These are phyloP conservation scores for Andrena chrysosceles DNA, from an alignment of 2,888 invertebrate genomes.

Conservation along the genomic window DNA sequence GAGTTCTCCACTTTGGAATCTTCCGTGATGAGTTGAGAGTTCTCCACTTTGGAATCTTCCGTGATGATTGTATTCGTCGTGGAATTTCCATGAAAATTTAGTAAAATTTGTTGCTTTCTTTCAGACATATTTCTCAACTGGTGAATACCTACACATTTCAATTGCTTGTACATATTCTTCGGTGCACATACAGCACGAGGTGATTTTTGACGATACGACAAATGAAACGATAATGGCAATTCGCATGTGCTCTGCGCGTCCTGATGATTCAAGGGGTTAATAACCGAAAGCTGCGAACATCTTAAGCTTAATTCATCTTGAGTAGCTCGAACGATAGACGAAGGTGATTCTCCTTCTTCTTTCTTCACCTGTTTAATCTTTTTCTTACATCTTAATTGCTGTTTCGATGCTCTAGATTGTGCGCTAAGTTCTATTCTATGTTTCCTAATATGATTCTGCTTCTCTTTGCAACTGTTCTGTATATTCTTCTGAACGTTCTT, in stretches of 20 bases:
- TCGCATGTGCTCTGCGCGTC: constrained; percentile 16
- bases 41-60: constrained; percentile 21
- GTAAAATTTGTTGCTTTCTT: constrained; percentile 35
- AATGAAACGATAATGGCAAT: constrained; percentile 27
- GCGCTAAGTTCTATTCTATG: constrained; percentile 28
- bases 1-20: constrained; percentile 13
- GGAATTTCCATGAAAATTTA: constrained; percentile 34
- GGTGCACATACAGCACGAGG: constrained; percentile 7
- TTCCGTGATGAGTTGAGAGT: constrained; percentile 20
- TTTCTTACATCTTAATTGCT: constrained; percentile 26
- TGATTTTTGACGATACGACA: constrained; percentile 31
- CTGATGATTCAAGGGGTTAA: constrained; percentile 32
- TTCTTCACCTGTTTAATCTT: constrained; percentile 12
- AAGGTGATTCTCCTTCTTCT: constrained; percentile 13
- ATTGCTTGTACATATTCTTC: constrained; percentile 32
- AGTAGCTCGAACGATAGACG: constrained; percentile 16
- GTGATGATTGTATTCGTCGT: constrained; percentile 20
- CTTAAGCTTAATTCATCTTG: constrained; percentile 30
- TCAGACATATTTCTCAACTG: constrained; percentile 26
- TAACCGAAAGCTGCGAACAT: constrained; percentile 34
- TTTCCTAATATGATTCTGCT: constrained; percentile 20
- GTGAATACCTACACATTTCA: constrained; percentile 28
- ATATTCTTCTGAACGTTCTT: constrained; percentile 17
- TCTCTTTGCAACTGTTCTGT: constrained; percentile 2
- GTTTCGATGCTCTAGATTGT: constrained; percentile 27